phyloP scores from a whole-genome alignment of 2,113 vertebrate genomes.

The Sisor rabdophorus region DNA sequence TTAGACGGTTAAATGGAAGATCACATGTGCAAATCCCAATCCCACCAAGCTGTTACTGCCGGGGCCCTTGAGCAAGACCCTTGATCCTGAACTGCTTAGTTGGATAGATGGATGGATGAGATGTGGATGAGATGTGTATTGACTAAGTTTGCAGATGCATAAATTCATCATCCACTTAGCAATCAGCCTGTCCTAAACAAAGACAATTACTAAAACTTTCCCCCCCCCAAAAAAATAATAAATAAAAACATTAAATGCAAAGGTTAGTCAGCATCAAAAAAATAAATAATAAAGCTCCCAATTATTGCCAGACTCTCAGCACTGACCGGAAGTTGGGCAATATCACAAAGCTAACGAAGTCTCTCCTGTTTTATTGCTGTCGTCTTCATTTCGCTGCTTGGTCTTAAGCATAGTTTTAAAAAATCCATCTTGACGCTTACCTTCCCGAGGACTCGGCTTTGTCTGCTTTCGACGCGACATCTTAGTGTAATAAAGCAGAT shows the following conservation, averaged over 20 bases:
- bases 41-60: too few species aligned
- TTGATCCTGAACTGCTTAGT: too few species aligned
- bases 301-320: not conserved
- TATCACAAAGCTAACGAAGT: not conserved
- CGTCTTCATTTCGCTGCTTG: too few species aligned
- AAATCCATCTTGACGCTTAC: not conserved
- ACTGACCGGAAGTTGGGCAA: not conserved
- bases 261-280: not conserved
- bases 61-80: too few species aligned
- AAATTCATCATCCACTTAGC: not conserved
- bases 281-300: not conserved
- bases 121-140: too few species aligned
- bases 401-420: not conserved
- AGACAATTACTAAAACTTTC: constrained; percentile 7
- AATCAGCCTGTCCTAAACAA: not conserved
- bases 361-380: not conserved
- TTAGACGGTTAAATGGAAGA: too few species aligned
- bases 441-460: constrained; percentile 45
- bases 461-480: constrained; percentile 51
- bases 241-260: too few species aligned
- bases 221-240: not conserved
- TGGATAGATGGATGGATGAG: too few species aligned
- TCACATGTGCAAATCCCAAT: too few species aligned
- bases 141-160: not conserved
- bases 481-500: not conserved